Conservation (phyloP, 37 sponge, comb jelly and placozoan species). For the Petrosia ficiformis region DNA sequence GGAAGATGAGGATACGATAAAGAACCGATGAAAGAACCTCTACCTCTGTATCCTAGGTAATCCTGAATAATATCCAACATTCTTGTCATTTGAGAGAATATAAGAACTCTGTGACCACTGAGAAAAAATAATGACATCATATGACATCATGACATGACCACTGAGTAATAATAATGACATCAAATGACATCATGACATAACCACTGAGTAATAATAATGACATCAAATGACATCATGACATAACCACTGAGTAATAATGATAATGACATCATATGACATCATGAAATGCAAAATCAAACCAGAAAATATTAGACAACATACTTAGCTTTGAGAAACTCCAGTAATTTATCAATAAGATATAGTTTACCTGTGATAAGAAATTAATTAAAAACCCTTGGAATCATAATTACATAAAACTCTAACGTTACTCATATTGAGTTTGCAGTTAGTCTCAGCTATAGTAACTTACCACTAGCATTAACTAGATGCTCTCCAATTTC, state of each 20-base stretch:
- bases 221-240: not conserved
- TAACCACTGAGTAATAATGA: too few relatives aligned
- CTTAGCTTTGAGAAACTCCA: slow-evolving; percentile 52
- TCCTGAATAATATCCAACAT: slow-evolving; percentile 93
- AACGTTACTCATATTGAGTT: too few relatives aligned
- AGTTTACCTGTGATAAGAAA: slow-evolving; percentile 50
- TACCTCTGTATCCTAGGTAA: slow-evolving; percentile 73
- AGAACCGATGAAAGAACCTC: not conserved
- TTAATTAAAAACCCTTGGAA: not conserved
- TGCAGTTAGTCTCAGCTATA: too few relatives aligned
- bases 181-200: not conserved
- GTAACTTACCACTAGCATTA: slow-evolving; percentile 78
- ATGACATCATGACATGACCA: too few relatives aligned
- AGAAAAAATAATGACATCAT: too few relatives aligned
- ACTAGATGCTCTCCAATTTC: slow-evolving; percentile 87
- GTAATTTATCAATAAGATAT: slow-evolving; percentile 59
- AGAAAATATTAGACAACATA: not conserved
- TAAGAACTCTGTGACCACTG: slow-evolving; percentile 77
- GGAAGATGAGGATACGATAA: too few relatives aligned
- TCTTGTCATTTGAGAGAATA: slow-evolving; percentile 91
- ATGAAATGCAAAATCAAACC: not conserved
- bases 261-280: too few relatives aligned
- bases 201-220: not conserved
- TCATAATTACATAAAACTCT: not conserved
- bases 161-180: not conserved